A percentile compares a stretch with the other conserved stretches of the same genome.
Conservation (phyloP, 2,797 vertebrate species). For the Falco concolor region DNA sequence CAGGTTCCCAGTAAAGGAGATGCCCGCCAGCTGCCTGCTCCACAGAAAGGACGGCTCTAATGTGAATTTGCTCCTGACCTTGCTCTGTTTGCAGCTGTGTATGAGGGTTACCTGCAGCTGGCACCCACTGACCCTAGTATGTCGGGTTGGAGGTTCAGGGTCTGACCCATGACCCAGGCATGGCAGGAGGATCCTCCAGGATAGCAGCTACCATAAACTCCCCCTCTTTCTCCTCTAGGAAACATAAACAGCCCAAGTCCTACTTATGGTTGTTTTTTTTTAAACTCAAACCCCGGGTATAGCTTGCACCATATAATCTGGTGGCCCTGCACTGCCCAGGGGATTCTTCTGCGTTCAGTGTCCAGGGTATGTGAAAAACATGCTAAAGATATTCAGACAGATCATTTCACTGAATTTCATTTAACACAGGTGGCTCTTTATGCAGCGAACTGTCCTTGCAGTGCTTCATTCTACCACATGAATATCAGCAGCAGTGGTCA, state of each 20-base stretch:
- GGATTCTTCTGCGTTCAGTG: neutral
- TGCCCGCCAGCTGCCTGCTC: neutral
- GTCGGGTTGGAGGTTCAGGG: neutral
- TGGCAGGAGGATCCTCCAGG: neutral
- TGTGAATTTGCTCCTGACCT: neutral
- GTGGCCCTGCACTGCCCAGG: neutral
- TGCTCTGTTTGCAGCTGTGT: neutral
- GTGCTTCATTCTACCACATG: neutral
- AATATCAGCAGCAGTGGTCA: neutral
- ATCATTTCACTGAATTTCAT: neutral
- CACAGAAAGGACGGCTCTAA: neutral
- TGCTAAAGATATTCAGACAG: neutral
- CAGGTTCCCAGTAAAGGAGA: neutral
- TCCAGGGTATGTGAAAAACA: neutral
- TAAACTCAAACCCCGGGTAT: neutral
- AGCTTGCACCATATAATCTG: neutral
- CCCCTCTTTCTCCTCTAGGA: neutral
- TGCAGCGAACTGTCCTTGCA: neutral
- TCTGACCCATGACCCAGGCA: neutral
- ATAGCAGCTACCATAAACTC: neutral
- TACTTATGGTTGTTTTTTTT: neutral
- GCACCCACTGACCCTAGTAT: neutral
- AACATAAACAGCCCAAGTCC: neutral
- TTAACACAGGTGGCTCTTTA: neutral
- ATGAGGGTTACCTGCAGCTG: neutral